These are phyloP conservation scores for Actinernus sp. DNA, from an alignment of 92 coral and sea anemone species.

Conservation along the genomic window DNA sequence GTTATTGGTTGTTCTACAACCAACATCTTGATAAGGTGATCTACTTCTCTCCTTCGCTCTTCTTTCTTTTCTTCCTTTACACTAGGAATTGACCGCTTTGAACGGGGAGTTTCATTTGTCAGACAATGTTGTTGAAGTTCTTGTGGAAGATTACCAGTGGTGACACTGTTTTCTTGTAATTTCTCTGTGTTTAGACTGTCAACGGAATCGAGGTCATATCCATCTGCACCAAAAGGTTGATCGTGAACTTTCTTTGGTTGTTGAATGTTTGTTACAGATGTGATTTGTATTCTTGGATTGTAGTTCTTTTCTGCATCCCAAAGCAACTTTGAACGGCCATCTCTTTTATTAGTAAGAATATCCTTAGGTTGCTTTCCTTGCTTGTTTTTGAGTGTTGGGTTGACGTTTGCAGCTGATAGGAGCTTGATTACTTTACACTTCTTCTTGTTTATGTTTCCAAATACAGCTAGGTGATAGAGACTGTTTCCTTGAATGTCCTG, in stretches of 20 bases:
- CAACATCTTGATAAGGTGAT: slow-evolving; percentile 1
- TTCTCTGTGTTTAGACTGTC: too few species aligned
- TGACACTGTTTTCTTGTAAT: too few species aligned
- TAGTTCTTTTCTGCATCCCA: slow-evolving; percentile 28
- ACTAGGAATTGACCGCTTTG: not conserved
- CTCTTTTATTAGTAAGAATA: slow-evolving; percentile 10
- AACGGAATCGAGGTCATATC: too few species aligned
- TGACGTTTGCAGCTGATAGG: slow-evolving; percentile 51
- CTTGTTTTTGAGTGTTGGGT: slow-evolving; percentile 59
- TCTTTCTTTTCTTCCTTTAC: slow-evolving; percentile 19
- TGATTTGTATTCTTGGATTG: slow-evolving; percentile 18
- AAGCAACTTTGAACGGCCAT: slow-evolving; percentile 62
- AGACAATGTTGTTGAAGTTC: too few species aligned
- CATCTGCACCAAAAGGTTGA: too few species aligned
- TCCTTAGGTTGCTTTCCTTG: slow-evolving; percentile 33
- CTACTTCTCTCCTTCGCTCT: not conserved
- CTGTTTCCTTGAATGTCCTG: slow-evolving; percentile 50
- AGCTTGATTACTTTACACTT: slow-evolving; percentile 51
- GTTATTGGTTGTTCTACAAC: not conserved
- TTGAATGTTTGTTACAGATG: not conserved
- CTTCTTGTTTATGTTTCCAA: slow-evolving; percentile 32
- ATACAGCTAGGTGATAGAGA: slow-evolving; percentile 53
- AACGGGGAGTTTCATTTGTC: not conserved
- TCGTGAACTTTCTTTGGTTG: not conserved
- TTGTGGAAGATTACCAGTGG: too few species aligned